Evolutionary conservation across 1,140 invertebrate species (phyloP), one percentile per base, ranked within the genome.

Genomic region (Eriosoma lanigerum): DNA sequence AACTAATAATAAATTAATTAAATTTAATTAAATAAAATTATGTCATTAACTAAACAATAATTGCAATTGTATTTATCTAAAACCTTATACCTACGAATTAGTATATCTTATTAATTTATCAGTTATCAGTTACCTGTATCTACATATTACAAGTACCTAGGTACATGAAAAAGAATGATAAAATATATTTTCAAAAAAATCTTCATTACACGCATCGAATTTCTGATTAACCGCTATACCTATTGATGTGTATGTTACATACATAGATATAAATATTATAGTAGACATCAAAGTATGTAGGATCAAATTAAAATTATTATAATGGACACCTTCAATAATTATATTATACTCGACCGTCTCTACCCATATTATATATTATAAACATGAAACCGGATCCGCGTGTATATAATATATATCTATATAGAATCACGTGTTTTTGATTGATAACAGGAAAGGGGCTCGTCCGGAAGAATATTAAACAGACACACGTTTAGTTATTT

Each of bases 381-480:
- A 3, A 24, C n/a, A 21, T 26, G 21, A 70, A 70, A 70, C 66
- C 66, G 46, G 66, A 70, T 70, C 66, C 44, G 1, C 21, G 24
- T 58, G 56, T 50, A 26, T 50, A 26, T 17, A 38, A 8, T 38
- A 4, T 38, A 38, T 38, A 8, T 38, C 8, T 38, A 38, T 38
- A 38, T 38, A 38, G 32, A n/a, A 24, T 58, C 56, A 58, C 56
- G 56, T 58, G 56, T 58, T 58, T 58, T 58, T 26, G 24, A 58
- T 24, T 21, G 13, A 26, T 58, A 13, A 26, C 56, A 26, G 24
- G 56, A 26, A 58, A 58, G 56, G 24, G 56, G 6, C 1, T n/a
- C 56, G 56, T 58, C 56, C 8, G 24, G 56, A 29, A 58, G 56
- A 58, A 58, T 58, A 58, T 58, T 58, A 58, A 58, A 29, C 24